Conservation (phyloP, 30 jellyfish, hydroid and myxozoan species). For the Sanderia malayensis region DNA sequence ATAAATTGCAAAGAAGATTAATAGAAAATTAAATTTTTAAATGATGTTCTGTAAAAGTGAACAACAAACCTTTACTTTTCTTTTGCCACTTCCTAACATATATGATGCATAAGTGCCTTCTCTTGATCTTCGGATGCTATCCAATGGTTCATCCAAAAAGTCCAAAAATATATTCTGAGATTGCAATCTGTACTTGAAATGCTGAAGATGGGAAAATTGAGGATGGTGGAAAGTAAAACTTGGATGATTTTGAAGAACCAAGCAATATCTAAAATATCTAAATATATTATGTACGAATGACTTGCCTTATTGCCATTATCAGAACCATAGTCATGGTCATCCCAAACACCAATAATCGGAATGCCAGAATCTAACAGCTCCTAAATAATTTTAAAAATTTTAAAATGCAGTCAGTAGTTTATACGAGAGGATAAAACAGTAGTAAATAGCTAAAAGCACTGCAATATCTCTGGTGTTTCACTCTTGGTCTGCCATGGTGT, state of each 20-base stretch:
- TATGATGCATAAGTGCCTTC: conserved; percentile 84
- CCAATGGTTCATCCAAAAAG: conserved; percentile 83
- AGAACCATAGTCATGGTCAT: conserved; percentile 97
- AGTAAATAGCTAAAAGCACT: no score
- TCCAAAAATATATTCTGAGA: conserved; percentile 82
- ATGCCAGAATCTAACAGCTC: conserved; percentile 36
- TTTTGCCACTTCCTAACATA: conserved; percentile 62
- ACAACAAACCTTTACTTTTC: conserved; percentile 66
- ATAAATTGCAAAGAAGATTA: no score
- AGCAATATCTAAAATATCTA: neutral
- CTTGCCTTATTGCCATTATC: conserved; percentile 86
- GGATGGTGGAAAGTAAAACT: no score
- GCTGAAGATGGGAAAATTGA: conserved; percentile 60
- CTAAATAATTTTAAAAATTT: no score
- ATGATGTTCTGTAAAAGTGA: no score
- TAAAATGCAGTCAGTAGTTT: no score
- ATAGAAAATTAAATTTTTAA: no score
- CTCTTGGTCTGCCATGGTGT: no score
- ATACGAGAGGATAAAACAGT: no score
- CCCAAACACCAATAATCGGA: conserved; percentile 94
- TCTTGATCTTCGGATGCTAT: conserved; percentile 71
- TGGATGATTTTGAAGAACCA: neutral
- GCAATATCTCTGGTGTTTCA: no score
- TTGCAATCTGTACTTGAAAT: conserved; percentile 59
- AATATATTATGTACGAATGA: no score